phyloP scores from a whole-genome alignment of 2,797 vertebrate genomes.

The Neosilurus hyrtlii region DNA sequence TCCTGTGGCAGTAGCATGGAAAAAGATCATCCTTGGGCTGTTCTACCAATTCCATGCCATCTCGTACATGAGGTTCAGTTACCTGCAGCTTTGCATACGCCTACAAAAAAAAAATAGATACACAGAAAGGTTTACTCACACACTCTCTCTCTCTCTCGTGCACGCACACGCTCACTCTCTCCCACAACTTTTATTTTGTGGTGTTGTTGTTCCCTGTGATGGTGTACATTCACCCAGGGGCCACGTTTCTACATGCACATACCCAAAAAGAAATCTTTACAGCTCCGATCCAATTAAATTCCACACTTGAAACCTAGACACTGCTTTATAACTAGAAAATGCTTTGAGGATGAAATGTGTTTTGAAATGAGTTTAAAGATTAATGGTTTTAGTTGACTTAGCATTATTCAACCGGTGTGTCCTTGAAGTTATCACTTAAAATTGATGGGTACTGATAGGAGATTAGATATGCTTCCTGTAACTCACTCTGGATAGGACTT shows the following conservation, averaged over 20 bases:
- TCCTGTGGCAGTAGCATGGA: conserved; percentile 85
- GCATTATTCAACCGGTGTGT: conserved; percentile 7
- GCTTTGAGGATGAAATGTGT: conserved; percentile 29
- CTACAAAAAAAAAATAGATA: conserved; percentile 62
- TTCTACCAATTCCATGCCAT: conserved; percentile 87
- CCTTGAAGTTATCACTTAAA: conserved; percentile 50
- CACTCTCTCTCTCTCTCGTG: background rate
- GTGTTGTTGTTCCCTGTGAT: background rate
- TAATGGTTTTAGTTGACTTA: conserved; percentile 30
- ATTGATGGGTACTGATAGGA: conserved; percentile 39
- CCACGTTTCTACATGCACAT: background rate
- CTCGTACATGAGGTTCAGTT: conserved; percentile 81
- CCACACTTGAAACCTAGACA: conserved; percentile 20
- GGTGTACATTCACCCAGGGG: background rate
- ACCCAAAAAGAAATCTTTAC: background rate
- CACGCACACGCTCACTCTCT: too few species aligned
- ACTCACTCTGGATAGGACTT: background rate
- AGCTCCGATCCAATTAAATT: background rate
- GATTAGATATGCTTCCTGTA: conserved; percentile 39
- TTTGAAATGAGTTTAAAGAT: conserved; percentile 46
- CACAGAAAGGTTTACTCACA: background rate
- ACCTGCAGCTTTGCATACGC: conserved; percentile 85
- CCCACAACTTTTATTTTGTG: background rate
- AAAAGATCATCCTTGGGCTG: conserved; percentile 90
- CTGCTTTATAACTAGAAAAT: conserved; percentile 40